Percentiles rank a stretch among this genome's conserved stretches.
These are phyloP conservation scores for Gallinago jamesoni DNA, from an alignment of 2,113 vertebrate species.

Conservation along the genomic window DNA sequence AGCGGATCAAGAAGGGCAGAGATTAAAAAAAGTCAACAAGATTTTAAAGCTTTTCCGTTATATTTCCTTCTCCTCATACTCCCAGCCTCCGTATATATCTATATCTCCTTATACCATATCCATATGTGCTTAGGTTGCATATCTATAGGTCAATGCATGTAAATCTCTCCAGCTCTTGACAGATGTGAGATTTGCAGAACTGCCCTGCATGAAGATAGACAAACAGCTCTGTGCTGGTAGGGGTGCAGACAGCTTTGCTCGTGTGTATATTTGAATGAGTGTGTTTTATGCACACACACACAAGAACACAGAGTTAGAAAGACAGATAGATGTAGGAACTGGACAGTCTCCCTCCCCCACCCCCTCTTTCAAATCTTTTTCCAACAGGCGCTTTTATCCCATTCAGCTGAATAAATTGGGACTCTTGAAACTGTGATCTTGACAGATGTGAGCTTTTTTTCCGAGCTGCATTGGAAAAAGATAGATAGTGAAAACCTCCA, in stretches of 20 bases:
- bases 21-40: slow-evolving; percentile 70
- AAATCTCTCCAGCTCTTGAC: slow-evolving; percentile 32
- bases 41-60: slow-evolving; percentile 62
- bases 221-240: neutral
- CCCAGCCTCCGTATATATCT: neutral
- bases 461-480: slow-evolving; percentile 55
- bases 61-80: neutral
- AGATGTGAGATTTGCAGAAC: slow-evolving; percentile 39
- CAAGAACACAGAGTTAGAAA: neutral
- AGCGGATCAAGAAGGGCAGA: slow-evolving; percentile 79
- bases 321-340: neutral
- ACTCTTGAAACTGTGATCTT: slow-evolving; percentile 69
- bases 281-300: neutral
- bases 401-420: slow-evolving; percentile 67
- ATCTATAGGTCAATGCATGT: slow-evolving; percentile 40
- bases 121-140: slow-evolving; percentile 27
- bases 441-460: slow-evolving; percentile 69
- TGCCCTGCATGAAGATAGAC: neutral
- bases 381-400: slow-evolving; percentile 55
- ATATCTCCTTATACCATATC: neutral
- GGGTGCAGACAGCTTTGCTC: neutral
- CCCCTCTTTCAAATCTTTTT: slow-evolving; percentile 47
- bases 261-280: neutral
- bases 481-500: slow-evolving; percentile 69
- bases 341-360: slow-evolving; percentile 20